Conservation (phyloP, 2,888 invertebrate genomes). For the Clanis bilineata region DNA sequence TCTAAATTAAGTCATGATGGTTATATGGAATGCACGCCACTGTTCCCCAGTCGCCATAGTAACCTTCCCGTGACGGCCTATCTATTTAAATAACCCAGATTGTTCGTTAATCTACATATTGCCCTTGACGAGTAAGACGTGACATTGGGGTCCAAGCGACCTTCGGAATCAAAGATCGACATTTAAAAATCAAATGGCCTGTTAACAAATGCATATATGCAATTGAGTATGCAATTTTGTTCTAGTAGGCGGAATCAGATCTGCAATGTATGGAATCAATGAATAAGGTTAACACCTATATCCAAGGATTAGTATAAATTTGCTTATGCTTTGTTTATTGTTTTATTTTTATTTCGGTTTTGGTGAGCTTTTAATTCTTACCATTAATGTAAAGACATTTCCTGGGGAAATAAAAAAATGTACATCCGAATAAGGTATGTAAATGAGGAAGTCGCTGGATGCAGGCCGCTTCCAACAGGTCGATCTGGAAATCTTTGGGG, state of each 20-base stretch:
- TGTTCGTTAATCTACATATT: slow-evolving; percentile 47
- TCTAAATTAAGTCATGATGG: too few species aligned
- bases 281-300: slow-evolving; percentile 24
- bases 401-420: too few species aligned
- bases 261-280: slow-evolving; percentile 28
- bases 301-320: slow-evolving; percentile 12
- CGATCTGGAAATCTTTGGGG: too few species aligned
- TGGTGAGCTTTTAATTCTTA: background rate
- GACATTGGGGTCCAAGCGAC: slow-evolving; percentile 45
- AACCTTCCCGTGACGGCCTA: slow-evolving; percentile 24
- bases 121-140: slow-evolving; percentile 43
- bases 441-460: background rate
- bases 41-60: background rate
- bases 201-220: slow-evolving; percentile 42
- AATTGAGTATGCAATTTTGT: slow-evolving; percentile 25
- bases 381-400: background rate
- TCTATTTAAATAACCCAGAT: slow-evolving; percentile 46
- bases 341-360: background rate
- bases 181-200: slow-evolving; percentile 56
- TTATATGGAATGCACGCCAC: too few species aligned
- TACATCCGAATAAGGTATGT: too few species aligned
- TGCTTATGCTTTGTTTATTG: background rate
- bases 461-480: too few species aligned
- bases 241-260: slow-evolving; percentile 32
- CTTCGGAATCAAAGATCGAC: slow-evolving; percentile 40